A percentile compares a stretch with the other conserved stretches of the same genome.
Conservation (phyloP, 2,888 invertebrate genomes). For the Diploptera punctata region DNA sequence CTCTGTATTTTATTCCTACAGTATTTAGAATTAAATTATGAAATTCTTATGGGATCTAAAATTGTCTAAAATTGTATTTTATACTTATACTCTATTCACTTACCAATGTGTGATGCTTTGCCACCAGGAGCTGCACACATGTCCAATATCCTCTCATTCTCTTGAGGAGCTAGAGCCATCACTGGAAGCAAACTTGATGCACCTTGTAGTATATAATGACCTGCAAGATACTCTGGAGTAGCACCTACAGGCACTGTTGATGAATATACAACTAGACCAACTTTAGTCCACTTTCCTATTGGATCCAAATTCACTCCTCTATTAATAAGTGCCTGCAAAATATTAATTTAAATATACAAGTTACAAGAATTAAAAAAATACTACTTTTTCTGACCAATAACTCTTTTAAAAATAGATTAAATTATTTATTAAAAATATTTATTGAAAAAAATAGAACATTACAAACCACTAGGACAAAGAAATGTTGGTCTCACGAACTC, state of each 20-base stretch:
- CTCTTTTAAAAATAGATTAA: too few species aligned
- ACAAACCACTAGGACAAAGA: too few species aligned
- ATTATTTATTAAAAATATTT: too few species aligned
- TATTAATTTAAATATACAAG: too few species aligned
- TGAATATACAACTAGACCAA: conserved; percentile 95
- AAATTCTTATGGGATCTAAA: neutral
- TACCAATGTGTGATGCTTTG: conserved; percentile 93
- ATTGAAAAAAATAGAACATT: too few species aligned
- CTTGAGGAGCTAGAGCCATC: conserved; percentile 97
- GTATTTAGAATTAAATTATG: too few species aligned
- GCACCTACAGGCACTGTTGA: conserved; percentile 97
- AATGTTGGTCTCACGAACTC: too few species aligned
- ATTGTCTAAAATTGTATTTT: neutral
- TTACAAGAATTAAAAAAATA: too few species aligned
- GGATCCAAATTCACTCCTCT: conserved; percentile 98
- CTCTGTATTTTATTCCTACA: too few species aligned
- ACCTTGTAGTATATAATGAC: conserved; percentile 92
- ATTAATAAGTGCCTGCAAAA: conserved; percentile 79
- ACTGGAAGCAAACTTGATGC: conserved; percentile 97
- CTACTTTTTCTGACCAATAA: too few species aligned
- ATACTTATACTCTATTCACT: too few species aligned
- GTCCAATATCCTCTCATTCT: conserved; percentile 92
- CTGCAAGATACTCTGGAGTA: conserved; percentile 98
- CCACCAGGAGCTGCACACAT: conserved; percentile 99
- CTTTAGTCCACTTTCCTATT: conserved; percentile 98